Conservation (phyloP, 2,888 invertebrate genomes). For the Chaetoderma sp. region DNA sequence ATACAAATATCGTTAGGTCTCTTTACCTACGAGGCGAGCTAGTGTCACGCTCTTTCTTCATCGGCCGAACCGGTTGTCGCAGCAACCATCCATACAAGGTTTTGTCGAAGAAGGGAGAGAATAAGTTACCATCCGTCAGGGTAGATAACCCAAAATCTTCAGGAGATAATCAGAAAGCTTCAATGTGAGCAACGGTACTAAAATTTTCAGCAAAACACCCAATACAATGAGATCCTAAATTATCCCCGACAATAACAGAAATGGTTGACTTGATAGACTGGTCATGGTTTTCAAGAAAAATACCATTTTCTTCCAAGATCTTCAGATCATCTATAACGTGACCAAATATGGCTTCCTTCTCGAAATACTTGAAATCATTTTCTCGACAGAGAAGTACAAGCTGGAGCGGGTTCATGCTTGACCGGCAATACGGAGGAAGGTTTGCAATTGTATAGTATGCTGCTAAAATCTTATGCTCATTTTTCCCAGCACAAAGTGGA, state of each 20-base stretch:
- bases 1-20: no score
- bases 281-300: neutral
- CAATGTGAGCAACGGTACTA: conserved; percentile 4
- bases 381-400: conserved; percentile 4
- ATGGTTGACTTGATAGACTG: neutral
- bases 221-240: conserved; percentile 11
- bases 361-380: neutral
- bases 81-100: no score
- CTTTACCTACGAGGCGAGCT: no score
- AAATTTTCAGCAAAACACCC: conserved; percentile 7
- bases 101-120: no score
- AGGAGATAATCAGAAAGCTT: no score
- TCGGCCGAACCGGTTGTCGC: no score
- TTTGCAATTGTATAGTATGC: neutral
- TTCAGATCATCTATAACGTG: neutral
- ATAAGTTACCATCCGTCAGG: no score
- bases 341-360: neutral
- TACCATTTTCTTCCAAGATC: neutral
- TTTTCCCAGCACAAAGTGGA: neutral
- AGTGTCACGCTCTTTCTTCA: no score
- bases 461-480: neutral
- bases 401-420: neutral
- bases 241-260: conserved; percentile 5
- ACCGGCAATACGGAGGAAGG: neutral
- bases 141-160: no score